These are phyloP conservation scores for Dicyrtoma fusca DNA, from an alignment of 2,888 invertebrate species.

Conservation along the genomic window DNA sequence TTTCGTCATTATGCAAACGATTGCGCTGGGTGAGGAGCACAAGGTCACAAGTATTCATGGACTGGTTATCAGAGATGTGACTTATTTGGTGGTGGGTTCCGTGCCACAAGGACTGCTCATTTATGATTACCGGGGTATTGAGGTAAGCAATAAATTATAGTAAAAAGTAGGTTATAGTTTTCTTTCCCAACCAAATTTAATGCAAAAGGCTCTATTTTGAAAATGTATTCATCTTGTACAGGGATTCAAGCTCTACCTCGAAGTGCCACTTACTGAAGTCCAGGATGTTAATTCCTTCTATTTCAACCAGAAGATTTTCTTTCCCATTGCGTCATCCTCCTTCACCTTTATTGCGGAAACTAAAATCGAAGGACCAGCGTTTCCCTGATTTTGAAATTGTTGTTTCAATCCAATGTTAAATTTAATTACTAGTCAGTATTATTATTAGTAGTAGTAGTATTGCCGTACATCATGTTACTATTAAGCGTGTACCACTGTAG, in stretches of 20 bases:
- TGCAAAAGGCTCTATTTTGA: background rate
- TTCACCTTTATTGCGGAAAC: constrained; percentile 4
- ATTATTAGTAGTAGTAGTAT: too few relatives aligned
- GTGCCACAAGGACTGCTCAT: constrained; percentile 46
- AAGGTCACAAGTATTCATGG: constrained; percentile 2
- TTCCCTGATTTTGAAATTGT: background rate
- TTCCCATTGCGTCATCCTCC: constrained; percentile 17
- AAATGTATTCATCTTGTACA: too few relatives aligned
- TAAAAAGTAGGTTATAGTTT: too few relatives aligned
- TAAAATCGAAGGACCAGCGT: constrained; percentile 20
- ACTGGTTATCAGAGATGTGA: constrained; percentile 16
- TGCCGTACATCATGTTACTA: too few relatives aligned
- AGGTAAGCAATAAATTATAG: too few relatives aligned
- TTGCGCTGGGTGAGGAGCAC: constrained; percentile 38
- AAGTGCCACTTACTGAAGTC: constrained; percentile 12
- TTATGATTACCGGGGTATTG: constrained; percentile 48
- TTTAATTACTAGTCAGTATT: too few relatives aligned
- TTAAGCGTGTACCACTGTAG: too few relatives aligned
- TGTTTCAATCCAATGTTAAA: too few relatives aligned
- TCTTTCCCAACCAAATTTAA: too few relatives aligned
- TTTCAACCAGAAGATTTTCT: background rate
- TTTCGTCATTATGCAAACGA: constrained; percentile 41
- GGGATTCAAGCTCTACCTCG: constrained; percentile 24
- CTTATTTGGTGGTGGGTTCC: constrained; percentile 40
- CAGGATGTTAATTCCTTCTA: constrained; percentile 6